phyloP scores from a whole-genome alignment of 1,140 invertebrate genomes.

The Drosophila busckii region DNA sequence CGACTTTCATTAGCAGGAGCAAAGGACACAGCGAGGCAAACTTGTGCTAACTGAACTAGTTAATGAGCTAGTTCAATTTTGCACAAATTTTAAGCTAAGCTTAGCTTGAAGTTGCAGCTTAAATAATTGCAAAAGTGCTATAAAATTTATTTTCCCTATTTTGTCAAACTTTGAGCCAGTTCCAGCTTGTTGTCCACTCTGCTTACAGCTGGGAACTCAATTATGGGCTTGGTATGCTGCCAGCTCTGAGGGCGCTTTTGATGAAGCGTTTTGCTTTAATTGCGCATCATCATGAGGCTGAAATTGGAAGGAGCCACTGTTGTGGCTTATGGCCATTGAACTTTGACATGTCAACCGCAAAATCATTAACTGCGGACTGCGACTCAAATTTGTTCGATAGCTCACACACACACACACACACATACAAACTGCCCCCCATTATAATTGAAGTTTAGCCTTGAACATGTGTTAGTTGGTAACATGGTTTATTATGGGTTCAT shows the following conservation, averaged over 20 bases:
- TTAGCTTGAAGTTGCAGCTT: too few species aligned
- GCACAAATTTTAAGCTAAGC: too few species aligned
- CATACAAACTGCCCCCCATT: too few species aligned
- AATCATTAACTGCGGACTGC: not conserved
- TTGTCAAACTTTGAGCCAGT: too few species aligned
- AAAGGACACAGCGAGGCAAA: not conserved
- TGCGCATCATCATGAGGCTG: slow-evolving; percentile 33
- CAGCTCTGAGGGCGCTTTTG: slow-evolving; percentile 18
- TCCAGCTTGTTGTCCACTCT: slow-evolving; percentile 1
- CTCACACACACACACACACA: slow-evolving; percentile 8
- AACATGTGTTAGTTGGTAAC: too few species aligned
- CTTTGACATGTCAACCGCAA: slow-evolving; percentile 14
- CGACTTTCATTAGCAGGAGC: slow-evolving; percentile 1
- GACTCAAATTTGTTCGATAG: slow-evolving; percentile 14
- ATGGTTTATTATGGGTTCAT: too few species aligned
- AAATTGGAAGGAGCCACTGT: slow-evolving; percentile 1
- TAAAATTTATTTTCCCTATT: too few species aligned
- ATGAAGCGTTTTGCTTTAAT: slow-evolving; percentile 51
- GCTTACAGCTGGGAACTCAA: slow-evolving; percentile 17
- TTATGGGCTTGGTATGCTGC: slow-evolving; percentile 7
- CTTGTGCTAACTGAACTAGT: slow-evolving; percentile 5
- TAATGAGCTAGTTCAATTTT: too few species aligned
- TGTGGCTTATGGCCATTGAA: slow-evolving; percentile 21
- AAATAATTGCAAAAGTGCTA: too few species aligned
- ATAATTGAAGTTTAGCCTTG: too few species aligned